Percentiles rank a stretch among this genome's conserved stretches.
Conservation (phyloP, 2,113 vertebrate genomes). For the Piliocolobus tephrosceles region DNA sequence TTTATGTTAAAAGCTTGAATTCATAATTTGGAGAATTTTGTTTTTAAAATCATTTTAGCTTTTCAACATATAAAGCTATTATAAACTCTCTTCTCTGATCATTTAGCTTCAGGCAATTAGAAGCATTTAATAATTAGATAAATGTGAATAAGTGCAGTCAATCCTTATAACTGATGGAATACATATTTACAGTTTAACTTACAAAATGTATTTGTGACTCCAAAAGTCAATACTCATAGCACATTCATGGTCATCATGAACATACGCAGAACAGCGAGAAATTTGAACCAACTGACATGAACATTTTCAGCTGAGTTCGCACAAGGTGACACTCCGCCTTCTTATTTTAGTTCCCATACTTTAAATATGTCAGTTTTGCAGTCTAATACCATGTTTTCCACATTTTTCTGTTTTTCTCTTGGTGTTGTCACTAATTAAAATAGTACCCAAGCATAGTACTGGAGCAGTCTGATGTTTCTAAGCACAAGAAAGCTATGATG, state of each 20-base stretch:
- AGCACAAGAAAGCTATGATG: not conserved
- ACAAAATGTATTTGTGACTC: not conserved
- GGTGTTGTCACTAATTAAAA: not conserved
- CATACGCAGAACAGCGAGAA: not conserved
- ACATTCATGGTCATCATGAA: not conserved
- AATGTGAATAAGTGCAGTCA: not conserved
- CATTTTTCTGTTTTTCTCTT: not conserved
- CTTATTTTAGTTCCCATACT: not conserved
- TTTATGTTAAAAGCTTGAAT: not conserved
- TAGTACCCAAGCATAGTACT: not conserved
- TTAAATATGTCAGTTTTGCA: not conserved
- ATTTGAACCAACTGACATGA: not conserved
- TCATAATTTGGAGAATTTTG: not conserved
- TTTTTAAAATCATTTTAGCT: not conserved
- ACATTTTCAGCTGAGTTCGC: not conserved
- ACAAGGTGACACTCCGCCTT: not conserved
- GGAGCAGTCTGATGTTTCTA: not conserved
- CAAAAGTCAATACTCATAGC: not conserved
- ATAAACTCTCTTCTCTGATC: not conserved
- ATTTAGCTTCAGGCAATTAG: not conserved
- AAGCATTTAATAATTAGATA: not conserved
- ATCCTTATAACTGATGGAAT: not conserved
- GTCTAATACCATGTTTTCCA: not conserved
- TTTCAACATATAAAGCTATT: not conserved
- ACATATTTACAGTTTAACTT: not conserved